Base-by-base conservation (phyloP, 2,113 vertebrate genomes). In the Agapornis roseicollis region DNA sequence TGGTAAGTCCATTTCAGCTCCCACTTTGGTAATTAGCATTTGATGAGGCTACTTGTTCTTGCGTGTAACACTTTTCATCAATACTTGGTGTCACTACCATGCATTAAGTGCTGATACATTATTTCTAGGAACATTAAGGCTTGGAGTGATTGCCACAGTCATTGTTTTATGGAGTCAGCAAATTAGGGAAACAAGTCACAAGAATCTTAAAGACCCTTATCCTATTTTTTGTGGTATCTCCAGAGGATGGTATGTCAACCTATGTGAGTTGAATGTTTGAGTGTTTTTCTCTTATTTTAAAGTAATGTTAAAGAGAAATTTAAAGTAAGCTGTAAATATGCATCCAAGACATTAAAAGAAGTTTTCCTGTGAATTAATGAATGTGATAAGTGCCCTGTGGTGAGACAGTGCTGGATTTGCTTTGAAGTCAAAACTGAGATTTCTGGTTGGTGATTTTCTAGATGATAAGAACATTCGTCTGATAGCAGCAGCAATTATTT, bases 291-390 rank as follows among this genome's bases (percentile, higher is more conserved):
- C 14, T 73, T 66, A 68, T 72, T 82, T 80, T 81, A 77, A 85
- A 78, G 60, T 44, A 93, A 76, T 93, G 80, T 78, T 94, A 96
- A 96, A 96, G 71, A 93, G 88, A 82, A 89, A 93, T 91, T 90
- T 92, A 78, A 94, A 97, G 64, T 82, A 91, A 90, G 65, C 61
- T 90, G 88, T 84, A 93, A 92, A 94, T 93, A 89, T 95, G 92
- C 66, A 93, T 93, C 91, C 65, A 46, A 88, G 81, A 77, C 69
- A 90, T 89, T 80, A 86, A 77, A 90, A 93, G 85, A 96, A 50
- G 86, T 95, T 95, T 97, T 82, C 71, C 69, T 77, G 63, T 92
- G 92, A 97, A 95, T 96, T 97, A 97, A 96, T 95, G 91, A 96
- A 95, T 94, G 56, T 86, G 87, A 19, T 91, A 70, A 61, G 70